phyloP scores from a whole-genome alignment of 92 coral and sea anemone genomes.

The Parazoanthus darwini region DNA sequence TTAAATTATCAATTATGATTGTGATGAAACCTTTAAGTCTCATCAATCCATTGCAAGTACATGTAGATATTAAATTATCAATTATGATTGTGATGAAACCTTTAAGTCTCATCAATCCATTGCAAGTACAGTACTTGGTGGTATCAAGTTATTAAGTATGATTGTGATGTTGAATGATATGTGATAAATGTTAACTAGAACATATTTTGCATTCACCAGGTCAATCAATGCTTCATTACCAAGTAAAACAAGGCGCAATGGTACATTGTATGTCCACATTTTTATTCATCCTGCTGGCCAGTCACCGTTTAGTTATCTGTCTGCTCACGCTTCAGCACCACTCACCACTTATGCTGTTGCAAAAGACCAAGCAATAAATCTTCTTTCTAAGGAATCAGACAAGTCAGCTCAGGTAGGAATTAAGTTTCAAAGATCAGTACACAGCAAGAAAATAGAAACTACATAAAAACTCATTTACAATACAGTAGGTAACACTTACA shows the following conservation, averaged over 20 bases:
- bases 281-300: conserved; percentile 73
- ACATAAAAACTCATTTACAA: too few relatives aligned
- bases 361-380: conserved; percentile 73
- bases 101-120: too few relatives aligned
- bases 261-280: conserved; percentile 77
- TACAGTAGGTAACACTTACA: too few relatives aligned
- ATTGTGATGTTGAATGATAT: too few relatives aligned
- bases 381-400: conserved; percentile 57
- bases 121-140: too few relatives aligned
- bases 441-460: too few relatives aligned
- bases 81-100: too few relatives aligned
- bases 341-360: conserved; percentile 77
- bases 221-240: conserved; percentile 82
- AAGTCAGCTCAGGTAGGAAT: conserved; percentile 36
- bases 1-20: too few relatives aligned
- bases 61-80: too few relatives aligned
- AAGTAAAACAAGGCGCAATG: conserved; percentile 82
- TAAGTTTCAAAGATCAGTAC: background rate
- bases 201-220: conserved; percentile 42
- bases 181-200: too few relatives aligned
- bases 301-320: conserved; percentile 69
- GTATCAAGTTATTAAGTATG: too few relatives aligned
- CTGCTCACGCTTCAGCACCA: conserved; percentile 59
- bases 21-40: background rate
- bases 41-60: too few relatives aligned